phyloP scores from a whole-genome alignment of 2,888 invertebrate genomes.

The Tortricodes alternella region DNA sequence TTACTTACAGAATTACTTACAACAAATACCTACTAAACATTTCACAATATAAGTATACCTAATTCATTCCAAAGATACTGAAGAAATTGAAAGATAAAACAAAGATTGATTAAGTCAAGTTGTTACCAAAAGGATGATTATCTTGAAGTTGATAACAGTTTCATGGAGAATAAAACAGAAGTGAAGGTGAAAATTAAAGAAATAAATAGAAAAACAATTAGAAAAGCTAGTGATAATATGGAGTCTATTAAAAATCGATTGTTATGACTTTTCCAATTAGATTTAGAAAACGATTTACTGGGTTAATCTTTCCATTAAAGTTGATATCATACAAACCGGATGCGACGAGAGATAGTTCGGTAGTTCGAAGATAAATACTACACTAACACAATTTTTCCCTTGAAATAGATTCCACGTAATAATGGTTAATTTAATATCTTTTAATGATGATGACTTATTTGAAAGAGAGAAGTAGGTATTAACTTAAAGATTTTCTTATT shows the following conservation, averaged over 20 bases:
- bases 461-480: no score
- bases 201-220: no score
- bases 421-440: no score
- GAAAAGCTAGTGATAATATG: no score
- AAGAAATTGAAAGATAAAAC: neutral
- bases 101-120: slow-evolving; percentile 1
- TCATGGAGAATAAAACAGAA: neutral
- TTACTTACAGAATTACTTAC: slow-evolving; percentile 18
- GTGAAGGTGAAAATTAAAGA: neutral
- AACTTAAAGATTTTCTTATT: no score
- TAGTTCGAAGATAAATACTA: slow-evolving; percentile 2
- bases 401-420: no score
- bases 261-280: slow-evolving; percentile 26
- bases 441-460: no score
- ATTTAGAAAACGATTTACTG: slow-evolving; percentile 5
- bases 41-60: slow-evolving; percentile 9
- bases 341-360: slow-evolving; percentile 2
- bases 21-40: slow-evolving; percentile 17
- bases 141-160: neutral
- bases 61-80: neutral
- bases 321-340: slow-evolving; percentile 10
- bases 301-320: slow-evolving; percentile 20
- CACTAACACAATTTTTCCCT: neutral
- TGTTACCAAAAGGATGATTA: neutral
- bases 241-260: no score